phyloP scores from a whole-genome alignment of 2,888 invertebrate species.

The Cosmia pyralina region DNA sequence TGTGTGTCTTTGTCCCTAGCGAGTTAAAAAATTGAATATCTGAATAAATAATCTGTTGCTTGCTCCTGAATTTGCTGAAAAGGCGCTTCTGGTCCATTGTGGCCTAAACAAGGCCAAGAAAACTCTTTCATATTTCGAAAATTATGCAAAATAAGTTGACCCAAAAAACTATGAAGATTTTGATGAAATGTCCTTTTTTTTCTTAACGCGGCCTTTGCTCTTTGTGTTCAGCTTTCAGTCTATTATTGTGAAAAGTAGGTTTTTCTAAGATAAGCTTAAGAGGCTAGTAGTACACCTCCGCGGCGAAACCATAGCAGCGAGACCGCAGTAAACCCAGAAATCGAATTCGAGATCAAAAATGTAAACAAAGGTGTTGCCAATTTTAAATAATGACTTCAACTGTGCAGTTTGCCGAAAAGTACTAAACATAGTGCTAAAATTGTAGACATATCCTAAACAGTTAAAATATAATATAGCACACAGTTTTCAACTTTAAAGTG shows the following conservation, averaged over 20 bases:
- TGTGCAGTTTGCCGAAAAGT: too few species aligned
- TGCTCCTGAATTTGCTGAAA: slow-evolving; percentile 46
- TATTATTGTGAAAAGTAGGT: slow-evolving; percentile 17
- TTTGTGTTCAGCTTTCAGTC: background rate
- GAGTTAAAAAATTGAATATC: slow-evolving; percentile 58
- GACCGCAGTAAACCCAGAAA: too few species aligned
- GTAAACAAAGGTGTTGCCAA: too few species aligned
- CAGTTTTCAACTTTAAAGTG: too few species aligned
- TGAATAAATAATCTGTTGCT: slow-evolving; percentile 58
- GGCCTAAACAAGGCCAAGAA: slow-evolving; percentile 40
- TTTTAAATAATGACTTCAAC: too few species aligned
- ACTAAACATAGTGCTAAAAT: too few species aligned
- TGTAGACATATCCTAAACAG: too few species aligned
- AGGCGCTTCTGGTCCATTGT: slow-evolving; percentile 43
- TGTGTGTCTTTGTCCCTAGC: slow-evolving; percentile 30
- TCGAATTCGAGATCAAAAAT: too few species aligned
- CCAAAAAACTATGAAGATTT: slow-evolving; percentile 49
- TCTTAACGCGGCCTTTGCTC: slow-evolving; percentile 10
- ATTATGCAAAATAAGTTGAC: slow-evolving; percentile 53
- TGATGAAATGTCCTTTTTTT: slow-evolving; percentile 38
- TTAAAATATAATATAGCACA: too few species aligned
- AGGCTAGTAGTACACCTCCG: slow-evolving; percentile 8
- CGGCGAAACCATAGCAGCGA: too few species aligned
- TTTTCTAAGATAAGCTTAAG: slow-evolving; percentile 23
- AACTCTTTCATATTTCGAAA: slow-evolving; percentile 57